Percentiles rank a stretch among this genome's conserved stretches.
Conservation (phyloP, 2,113 vertebrate genomes). For the Piaya cayana region DNA sequence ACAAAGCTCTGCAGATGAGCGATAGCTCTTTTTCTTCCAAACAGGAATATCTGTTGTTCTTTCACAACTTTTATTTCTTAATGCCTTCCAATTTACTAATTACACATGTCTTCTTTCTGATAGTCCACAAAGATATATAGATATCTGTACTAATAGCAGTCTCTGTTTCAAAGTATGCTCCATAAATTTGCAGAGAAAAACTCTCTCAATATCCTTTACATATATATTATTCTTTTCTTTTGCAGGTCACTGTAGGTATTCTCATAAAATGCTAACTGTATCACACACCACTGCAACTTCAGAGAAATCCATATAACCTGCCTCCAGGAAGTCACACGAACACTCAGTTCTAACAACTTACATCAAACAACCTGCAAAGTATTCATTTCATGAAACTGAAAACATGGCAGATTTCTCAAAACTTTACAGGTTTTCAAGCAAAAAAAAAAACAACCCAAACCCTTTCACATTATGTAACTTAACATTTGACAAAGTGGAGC, state of each 20-base stretch:
- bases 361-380: background rate
- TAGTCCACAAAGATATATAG: background rate
- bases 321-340: background rate
- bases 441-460: rapidly evolving
- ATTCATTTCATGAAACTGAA: background rate
- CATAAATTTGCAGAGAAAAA: background rate
- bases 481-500: background rate
- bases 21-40: background rate
- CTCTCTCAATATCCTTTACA: background rate
- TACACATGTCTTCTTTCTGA: background rate
- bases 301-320: background rate
- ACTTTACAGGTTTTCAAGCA: background rate
- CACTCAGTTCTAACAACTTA: background rate
- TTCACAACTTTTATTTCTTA: background rate
- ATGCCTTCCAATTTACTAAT: background rate
- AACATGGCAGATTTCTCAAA: background rate
- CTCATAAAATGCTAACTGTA: background rate
- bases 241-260: background rate
- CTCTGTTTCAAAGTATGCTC: background rate
- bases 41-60: background rate
- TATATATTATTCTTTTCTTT: background rate
- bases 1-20: background rate
- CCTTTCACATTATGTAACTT: background rate
- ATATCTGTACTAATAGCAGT: background rate
- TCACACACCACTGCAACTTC: background rate